A percentile compares a stretch with the other conserved stretches of the same genome.
phyloP scores from a whole-genome alignment of 2,888 invertebrate species.

The Macrophya annulata region DNA sequence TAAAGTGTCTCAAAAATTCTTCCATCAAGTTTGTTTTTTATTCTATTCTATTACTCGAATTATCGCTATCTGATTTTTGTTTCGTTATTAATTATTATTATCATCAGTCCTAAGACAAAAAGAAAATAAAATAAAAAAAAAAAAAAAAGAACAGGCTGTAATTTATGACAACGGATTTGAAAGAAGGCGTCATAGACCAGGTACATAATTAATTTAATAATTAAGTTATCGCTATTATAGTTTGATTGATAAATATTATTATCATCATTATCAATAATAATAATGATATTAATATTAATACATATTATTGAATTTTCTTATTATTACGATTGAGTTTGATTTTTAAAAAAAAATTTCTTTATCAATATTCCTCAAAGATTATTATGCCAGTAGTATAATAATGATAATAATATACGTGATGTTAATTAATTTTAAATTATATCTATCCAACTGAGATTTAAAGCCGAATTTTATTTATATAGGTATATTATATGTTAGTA shows the following conservation, averaged over 20 bases:
- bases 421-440: slow-evolving; percentile 43
- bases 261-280: neutral
- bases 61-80: neutral
- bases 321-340: neutral
- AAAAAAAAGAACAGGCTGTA: neutral
- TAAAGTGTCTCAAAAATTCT: slow-evolving; percentile 5
- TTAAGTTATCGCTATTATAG: neutral
- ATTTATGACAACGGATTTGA: neutral
- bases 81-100: neutral
- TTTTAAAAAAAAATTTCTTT: neutral
- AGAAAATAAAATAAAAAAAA: too few species aligned
- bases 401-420: slow-evolving; percentile 31
- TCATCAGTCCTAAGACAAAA: too few species aligned
- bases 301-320: neutral
- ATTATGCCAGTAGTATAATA: slow-evolving; percentile 27
- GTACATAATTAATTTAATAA: neutral
- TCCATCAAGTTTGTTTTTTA: too few species aligned
- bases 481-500: neutral
- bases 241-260: slow-evolving; percentile 6
- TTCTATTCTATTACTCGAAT: too few species aligned
- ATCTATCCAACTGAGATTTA: slow-evolving; percentile 19
- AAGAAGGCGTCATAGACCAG: neutral
- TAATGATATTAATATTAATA: neutral
- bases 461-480: slow-evolving; percentile 24
- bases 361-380: slow-evolving; percentile 12